Evolutionary conservation across 2,888 invertebrate species (phyloP).

Genomic region (Morpho deidamia): DNA sequence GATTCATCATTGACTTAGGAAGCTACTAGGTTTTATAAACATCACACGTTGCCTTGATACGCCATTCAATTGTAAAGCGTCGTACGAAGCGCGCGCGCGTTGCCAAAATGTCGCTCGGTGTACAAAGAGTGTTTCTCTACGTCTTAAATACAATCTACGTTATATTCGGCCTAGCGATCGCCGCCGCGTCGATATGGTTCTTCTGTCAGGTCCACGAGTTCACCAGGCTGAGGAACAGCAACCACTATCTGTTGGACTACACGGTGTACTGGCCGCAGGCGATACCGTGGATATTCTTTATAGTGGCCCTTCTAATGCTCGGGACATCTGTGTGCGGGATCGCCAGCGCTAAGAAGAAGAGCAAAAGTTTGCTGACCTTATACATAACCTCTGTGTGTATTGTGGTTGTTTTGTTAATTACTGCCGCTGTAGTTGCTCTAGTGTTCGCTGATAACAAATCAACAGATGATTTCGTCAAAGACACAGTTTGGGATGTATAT

Average conservation of each 20-base stretch:
- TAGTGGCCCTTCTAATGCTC: conserved; percentile 50
- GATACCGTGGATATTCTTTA: conserved; percentile 63
- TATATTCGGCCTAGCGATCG: conserved; percentile 45
- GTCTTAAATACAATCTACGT: conserved; percentile 49
- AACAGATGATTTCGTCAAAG: conserved; percentile 57
- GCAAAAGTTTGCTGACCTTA: conserved; percentile 41
- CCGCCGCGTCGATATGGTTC: conserved; percentile 55
- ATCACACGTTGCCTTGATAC: conserved; percentile 28
- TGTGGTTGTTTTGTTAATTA: conserved; percentile 39
- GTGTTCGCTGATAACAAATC: conserved; percentile 52
- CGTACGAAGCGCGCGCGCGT: conserved; percentile 23
- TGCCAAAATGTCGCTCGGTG: conserved; percentile 19
- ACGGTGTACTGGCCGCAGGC: conserved; percentile 68
- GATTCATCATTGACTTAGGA: conserved; percentile 28
- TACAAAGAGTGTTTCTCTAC: conserved; percentile 33
- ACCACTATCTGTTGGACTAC: conserved; percentile 65
- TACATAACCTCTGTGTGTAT: conserved; percentile 45
- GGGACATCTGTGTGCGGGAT: conserved; percentile 54
- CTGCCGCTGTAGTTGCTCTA: conserved; percentile 46
- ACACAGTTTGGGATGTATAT: conserved; percentile 63
- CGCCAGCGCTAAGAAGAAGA: conserved; percentile 47
- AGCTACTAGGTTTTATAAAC: conserved; percentile 37
- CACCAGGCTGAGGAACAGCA: conserved; percentile 50
- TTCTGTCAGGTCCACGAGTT: conserved; percentile 52
- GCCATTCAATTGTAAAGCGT: conserved; percentile 47